Conservation (phyloP, 2,797 vertebrate genomes). For the Loris lydekkerianus region DNA sequence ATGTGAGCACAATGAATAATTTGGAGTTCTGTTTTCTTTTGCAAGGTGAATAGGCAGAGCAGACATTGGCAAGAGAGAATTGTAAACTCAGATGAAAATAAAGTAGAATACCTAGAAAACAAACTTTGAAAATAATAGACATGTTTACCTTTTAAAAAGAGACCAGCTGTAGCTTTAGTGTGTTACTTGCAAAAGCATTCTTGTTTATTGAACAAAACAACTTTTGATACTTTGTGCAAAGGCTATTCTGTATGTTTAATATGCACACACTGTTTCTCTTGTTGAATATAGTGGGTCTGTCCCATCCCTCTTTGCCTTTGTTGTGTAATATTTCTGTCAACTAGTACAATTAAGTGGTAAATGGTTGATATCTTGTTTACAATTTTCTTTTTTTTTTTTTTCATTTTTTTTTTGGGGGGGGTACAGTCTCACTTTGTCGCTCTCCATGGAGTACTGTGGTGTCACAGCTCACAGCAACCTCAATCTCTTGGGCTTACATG, state of each 20-base stretch:
- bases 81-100: slow-evolving; percentile 46
- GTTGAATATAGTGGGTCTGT: background rate
- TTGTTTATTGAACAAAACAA: slow-evolving; percentile 23
- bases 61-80: background rate
- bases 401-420: too few relatives aligned
- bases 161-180: background rate
- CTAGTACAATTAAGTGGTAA: slow-evolving; percentile 26
- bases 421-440: too few relatives aligned
- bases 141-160: background rate
- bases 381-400: background rate
- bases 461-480: too few relatives aligned
- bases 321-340: background rate
- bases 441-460: too few relatives aligned
- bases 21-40: slow-evolving; percentile 57
- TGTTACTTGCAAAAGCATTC: slow-evolving; percentile 48
- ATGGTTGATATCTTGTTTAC: background rate
- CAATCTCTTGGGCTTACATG: too few relatives aligned
- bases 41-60: background rate
- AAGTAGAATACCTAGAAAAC: background rate
- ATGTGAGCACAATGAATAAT: background rate
- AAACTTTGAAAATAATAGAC: background rate
- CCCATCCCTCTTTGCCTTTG: background rate
- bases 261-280: background rate
- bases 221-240: background rate
- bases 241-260: slow-evolving; percentile 3